Evolutionary conservation across 2,113 vertebrate species (phyloP), one percentile per base, ranked within the genome.

Genomic region (Chionomys nivalis): DNA sequence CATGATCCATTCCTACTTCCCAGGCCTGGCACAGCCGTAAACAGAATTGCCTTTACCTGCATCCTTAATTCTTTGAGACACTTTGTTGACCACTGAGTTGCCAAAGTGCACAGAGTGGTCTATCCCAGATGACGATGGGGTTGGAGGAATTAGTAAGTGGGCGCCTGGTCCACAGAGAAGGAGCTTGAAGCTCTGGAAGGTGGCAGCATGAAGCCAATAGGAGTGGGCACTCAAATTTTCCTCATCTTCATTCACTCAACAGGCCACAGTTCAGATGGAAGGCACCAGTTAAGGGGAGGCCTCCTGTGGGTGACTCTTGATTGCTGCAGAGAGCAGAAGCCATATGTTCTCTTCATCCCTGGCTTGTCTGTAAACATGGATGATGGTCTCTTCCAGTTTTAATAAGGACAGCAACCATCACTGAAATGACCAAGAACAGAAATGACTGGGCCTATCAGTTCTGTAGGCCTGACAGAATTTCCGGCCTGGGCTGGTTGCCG

Each of bases 401-500:
- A 93, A 85, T 68, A 65, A 94, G 87, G 90, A 89, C 78, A 90
- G 49, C 28, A 87, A 66, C 58, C 88, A 61, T 70, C 88, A 23
- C 70, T 21, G 63, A 94, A 90, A 87, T 49, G 78, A 78, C 83
- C 82, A 72, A 94, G 77, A 91, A 72, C 93, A 85, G 89, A 93
- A 94, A 76, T 55, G 91, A 68, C 75, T 7, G 0, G 77, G 42
- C 55, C 93, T 82, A 79, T 94, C 61, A 44, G 81, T 70, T 93
- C 90, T 91, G 83, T 65, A 87, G 95, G 76, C 79, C 94, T 73
- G 94, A 96, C 65, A 82, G 93, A 93, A 79, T 77, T 96, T 89
- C 90, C 28, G 39, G 95, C 94, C 91, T 91, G 93, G 97, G 94
- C 91, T 89, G 87, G 79, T 70, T 96, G 96, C 97, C 73, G 86